A percentile compares a stretch with the other conserved stretches of the same genome.
These are phyloP conservation scores for Apodemia zela DNA, from an alignment of 2,888 invertebrate genomes.

Conservation along the genomic window DNA sequence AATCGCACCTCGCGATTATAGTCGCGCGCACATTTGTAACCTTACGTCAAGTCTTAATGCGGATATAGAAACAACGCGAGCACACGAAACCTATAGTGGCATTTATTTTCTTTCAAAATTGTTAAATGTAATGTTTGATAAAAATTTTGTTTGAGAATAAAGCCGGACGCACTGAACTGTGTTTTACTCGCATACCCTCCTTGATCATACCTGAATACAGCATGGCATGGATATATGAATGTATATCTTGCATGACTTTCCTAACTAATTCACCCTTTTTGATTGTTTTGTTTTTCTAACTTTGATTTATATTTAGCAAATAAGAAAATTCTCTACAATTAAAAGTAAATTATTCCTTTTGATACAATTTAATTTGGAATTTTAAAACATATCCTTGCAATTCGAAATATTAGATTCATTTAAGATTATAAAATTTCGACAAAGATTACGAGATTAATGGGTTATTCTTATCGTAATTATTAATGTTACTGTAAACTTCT, in stretches of 20 bases:
- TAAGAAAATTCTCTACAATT: too few species aligned
- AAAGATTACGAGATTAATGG: not conserved
- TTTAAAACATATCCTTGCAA: too few species aligned
- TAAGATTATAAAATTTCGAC: not conserved
- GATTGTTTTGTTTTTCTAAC: conserved; percentile 12
- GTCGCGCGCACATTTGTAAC: conserved; percentile 44
- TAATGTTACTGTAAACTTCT: conserved; percentile 39
- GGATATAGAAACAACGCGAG: conserved; percentile 42
- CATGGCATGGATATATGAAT: conserved; percentile 72
- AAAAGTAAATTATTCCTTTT: too few species aligned
- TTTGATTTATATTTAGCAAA: not conserved
- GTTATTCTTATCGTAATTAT: conserved; percentile 1
- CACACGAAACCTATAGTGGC: conserved; percentile 59
- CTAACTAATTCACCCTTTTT: too few species aligned
- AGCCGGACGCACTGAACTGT: conserved; percentile 75
- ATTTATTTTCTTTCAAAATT: conserved; percentile 57
- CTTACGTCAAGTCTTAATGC: conserved; percentile 33
- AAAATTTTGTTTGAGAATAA: conserved; percentile 66
- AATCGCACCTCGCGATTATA: conserved; percentile 49
- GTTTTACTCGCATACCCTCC: conserved; percentile 73
- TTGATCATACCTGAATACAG: conserved; percentile 51
- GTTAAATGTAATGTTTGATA: conserved; percentile 54
- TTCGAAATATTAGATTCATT: not conserved
- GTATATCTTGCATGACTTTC: conserved; percentile 45
- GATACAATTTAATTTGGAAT: too few species aligned